phyloP scores from a whole-genome alignment of 2,888 invertebrate genomes.

The Spatulosminthurus flaviceps region DNA sequence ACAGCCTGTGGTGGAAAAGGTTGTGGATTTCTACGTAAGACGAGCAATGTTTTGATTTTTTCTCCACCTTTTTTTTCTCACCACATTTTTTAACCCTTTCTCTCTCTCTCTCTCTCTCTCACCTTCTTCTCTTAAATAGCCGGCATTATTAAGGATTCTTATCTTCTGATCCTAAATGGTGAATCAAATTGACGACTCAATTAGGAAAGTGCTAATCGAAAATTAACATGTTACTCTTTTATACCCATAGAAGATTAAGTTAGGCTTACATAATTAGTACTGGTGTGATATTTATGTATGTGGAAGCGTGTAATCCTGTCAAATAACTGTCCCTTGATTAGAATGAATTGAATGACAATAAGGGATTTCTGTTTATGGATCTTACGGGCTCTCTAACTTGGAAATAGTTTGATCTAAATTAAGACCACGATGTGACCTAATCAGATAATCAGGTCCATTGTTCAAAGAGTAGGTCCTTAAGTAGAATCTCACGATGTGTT shows the following conservation, averaged over 20 bases:
- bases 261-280: too few relatives aligned
- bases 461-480: neutral
- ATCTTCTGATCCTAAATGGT: too few relatives aligned
- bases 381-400: too few relatives aligned
- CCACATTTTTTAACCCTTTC: too few relatives aligned
- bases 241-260: too few relatives aligned
- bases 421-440: neutral
- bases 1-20: conserved; percentile 55
- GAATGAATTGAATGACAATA: too few relatives aligned
- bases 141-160: too few relatives aligned
- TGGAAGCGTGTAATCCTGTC: too few relatives aligned
- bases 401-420: neutral
- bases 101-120: neutral
- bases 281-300: too few relatives aligned
- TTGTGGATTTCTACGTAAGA: conserved; percentile 61
- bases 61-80: neutral
- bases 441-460: neutral
- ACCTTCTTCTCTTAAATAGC: neutral
- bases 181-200: neutral
- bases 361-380: too few relatives aligned
- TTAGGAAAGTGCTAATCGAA: neutral
- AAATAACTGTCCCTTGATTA: too few relatives aligned
- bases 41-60: neutral
- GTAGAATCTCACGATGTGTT: neutral
- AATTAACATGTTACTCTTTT: neutral